Evolutionary conservation across 2,113 vertebrate species (phyloP).

Genomic region (Microtus montanus): DNA sequence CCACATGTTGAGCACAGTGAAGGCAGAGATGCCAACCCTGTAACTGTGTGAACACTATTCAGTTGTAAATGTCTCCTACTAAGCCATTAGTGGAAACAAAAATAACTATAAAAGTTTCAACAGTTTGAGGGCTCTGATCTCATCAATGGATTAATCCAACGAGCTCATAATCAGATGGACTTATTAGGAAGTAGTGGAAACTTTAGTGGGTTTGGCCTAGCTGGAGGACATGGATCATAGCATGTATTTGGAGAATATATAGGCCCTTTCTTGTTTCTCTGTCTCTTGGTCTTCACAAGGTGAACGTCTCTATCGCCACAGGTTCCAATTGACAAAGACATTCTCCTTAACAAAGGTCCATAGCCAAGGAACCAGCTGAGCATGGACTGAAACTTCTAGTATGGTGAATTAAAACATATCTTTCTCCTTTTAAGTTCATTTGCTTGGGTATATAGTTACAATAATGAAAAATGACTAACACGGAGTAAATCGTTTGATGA

Average conservation of each 20-base stretch:
- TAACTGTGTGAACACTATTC: background rate
- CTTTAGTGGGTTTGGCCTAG: background rate
- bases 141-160: background rate
- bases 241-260: background rate
- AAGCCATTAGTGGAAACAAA: conserved; percentile 26
- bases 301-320: background rate
- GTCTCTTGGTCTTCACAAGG: background rate
- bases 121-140: background rate
- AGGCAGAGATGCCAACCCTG: background rate
- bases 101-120: conserved; percentile 43
- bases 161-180: background rate
- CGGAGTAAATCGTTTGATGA: background rate
- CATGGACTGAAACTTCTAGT: background rate
- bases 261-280: background rate
- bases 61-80: conserved; percentile 20
- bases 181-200: background rate
- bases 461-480: background rate
- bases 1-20: conserved; percentile 21
- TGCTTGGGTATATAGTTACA: background rate
- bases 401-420: no score
- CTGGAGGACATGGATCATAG: background rate
- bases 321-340: background rate
- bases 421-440: background rate
- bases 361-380: background rate
- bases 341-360: background rate